These are phyloP conservation scores for Pyralis farinalis DNA, from an alignment of 2,888 invertebrate species.

Conservation along the genomic window DNA sequence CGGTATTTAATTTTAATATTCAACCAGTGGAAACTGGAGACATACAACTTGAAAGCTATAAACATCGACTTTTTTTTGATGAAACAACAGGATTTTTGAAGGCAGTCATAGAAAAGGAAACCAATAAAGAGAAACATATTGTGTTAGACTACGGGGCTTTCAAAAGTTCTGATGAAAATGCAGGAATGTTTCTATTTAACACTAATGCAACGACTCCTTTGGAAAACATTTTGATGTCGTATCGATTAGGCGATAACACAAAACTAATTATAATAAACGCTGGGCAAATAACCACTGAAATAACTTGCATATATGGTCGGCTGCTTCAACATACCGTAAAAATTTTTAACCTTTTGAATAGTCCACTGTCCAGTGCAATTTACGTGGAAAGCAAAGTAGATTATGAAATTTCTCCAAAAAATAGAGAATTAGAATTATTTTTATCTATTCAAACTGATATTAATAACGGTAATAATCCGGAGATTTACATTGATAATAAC, in stretches of 20 bases:
- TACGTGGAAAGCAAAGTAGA: slow-evolving; percentile 90
- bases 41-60: slow-evolving; percentile 90
- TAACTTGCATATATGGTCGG: slow-evolving; percentile 89
- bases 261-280: slow-evolving; percentile 88
- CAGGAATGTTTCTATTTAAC: slow-evolving; percentile 98
- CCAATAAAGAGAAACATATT: slow-evolving; percentile 45
- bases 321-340: slow-evolving; percentile 88
- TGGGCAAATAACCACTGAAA: slow-evolving; percentile 90
- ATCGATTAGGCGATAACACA: slow-evolving; percentile 76
- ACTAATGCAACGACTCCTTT: slow-evolving; percentile 91
- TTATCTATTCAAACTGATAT: slow-evolving; percentile 93
- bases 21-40: slow-evolving; percentile 88
- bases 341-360: slow-evolving; percentile 86
- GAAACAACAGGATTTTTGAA: slow-evolving; percentile 90
- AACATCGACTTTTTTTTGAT: slow-evolving; percentile 89
- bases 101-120: slow-evolving; percentile 84
- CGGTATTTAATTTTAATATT: slow-evolving; percentile 56
- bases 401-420: slow-evolving; percentile 91
- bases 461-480: slow-evolving; percentile 88
- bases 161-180: slow-evolving; percentile 91
- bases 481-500: slow-evolving; percentile 93
- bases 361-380: slow-evolving; percentile 85
- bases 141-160: slow-evolving; percentile 91
- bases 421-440: slow-evolving; percentile 93
- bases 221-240: slow-evolving; percentile 87